A percentile compares a stretch with the other conserved stretches of the same genome.
Conservation (phyloP, 2,113 vertebrate genomes). For the Orientallactaga bullata region DNA sequence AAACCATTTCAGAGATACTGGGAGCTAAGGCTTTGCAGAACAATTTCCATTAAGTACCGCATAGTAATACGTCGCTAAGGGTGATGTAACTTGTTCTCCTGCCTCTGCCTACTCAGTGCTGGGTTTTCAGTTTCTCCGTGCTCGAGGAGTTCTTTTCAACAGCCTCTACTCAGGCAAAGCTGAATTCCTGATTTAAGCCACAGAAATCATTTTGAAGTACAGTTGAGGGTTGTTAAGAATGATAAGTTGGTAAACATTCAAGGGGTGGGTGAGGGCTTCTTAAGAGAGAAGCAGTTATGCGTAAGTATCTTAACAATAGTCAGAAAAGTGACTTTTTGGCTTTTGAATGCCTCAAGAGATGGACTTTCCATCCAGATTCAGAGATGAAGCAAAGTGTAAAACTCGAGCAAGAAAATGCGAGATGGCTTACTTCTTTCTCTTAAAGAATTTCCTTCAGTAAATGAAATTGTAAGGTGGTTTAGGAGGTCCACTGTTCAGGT, state of each 20-base stretch:
- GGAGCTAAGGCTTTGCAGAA: not conserved
- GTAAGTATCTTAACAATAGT: not conserved
- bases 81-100: not conserved
- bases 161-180: not conserved
- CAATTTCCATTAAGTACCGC: not conserved
- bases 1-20: not conserved
- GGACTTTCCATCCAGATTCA: not conserved
- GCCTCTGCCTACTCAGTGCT: not conserved
- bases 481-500: not conserved
- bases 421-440: not conserved
- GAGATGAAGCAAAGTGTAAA: not conserved
- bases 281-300: too few relatives aligned
- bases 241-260: not conserved
- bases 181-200: not conserved
- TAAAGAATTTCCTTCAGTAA: not conserved
- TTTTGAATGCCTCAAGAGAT: not conserved
- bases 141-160: not conserved
- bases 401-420: not conserved
- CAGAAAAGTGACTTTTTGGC: not conserved
- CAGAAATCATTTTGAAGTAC: not conserved
- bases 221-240: not conserved
- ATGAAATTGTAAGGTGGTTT: not conserved
- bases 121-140: too few relatives aligned
- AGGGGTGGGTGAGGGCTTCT: too few relatives aligned
- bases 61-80: not conserved